Base-by-base conservation (phyloP, 1,140 invertebrate genomes). In the Bombus waltoni region DNA sequence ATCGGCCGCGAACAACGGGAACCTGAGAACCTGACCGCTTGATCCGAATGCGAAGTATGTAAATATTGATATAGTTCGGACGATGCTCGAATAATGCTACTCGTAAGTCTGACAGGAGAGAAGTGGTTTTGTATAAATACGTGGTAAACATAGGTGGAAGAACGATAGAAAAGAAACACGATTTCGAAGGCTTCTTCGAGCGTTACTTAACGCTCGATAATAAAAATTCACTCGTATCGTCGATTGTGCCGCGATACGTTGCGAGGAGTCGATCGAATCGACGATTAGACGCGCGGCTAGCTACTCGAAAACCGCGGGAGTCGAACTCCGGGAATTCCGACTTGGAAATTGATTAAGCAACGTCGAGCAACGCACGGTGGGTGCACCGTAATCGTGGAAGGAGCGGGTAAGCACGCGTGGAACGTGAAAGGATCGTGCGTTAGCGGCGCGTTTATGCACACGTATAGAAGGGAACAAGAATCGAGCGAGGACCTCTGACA, bases 401-500 rank as follows among this genome's bases (percentile, higher is more conserved):
- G 75, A 75, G 88, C 76, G 66, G 75, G 71, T 6, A 90, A 74
- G 82, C 81, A 85, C 79, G 86, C 66, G 75, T 82, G 88, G 86
- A 90, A 90, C 88, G 86, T 87, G 89, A 87, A 90, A 82, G 89
- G 70, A 87, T 66, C 57, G 74, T 42, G 74, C 78, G 85, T 82
- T 70, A 79, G 74, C 66, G 79, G 86, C 78, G 78, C 83, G 86
- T 87, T 81, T 87, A 66, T 86, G 35, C 77, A 76, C 70, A 81
- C 59, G 66, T 40, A 76, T 15, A n/a, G 28, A 62, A 59, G 81
- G 74, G 66, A 40, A 79, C 70, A 44, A 82, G 89, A 85, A 87
- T 77, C 84, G 35, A 76, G 75, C 84, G 84, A 44, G 84, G 73
- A 74, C 82, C 81, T 47, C 86, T 83, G 88, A 90, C 89, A 90